Evolutionary conservation across 1,140 invertebrate genomes (phyloP), one percentile per base, ranked within the genome.

Genomic region (Drosophila repletoides): DNA sequence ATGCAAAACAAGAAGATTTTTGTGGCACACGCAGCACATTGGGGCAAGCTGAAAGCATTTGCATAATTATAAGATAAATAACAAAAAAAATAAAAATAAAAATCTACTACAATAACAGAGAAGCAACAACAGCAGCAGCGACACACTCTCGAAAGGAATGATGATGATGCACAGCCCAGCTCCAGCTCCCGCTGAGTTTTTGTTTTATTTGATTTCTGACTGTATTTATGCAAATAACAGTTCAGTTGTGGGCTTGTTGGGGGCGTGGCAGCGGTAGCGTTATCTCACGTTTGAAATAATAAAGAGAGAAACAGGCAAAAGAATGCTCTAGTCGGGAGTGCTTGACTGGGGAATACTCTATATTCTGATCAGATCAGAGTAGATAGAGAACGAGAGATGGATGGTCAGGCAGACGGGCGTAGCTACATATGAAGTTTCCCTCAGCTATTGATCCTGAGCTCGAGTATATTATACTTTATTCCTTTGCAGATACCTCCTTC

Each of bases 61-160:
- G 45, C 79, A 84, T 84, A 84, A 84, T 84, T 84, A 84, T 72
- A 84, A 86, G 79, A 86, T 84, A 84, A 84, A 84, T 86, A 79
- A 84, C 64, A 66, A 86, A n/a, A n/a, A n/a, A n/a, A n/a, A n/a
- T n/a, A n/a, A n/a, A n/a, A n/a, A n/a, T n/a, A n/a, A n/a, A 77
- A 79, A 72, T 67, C 61, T 67, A 53, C 80, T 79, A 76, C 66
- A 86, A 75, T 67, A 86, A 84, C 74, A 79, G 26, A 45, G 38
- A n/a, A n/a, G n/a, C n/a, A n/a, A n/a, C 5, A 24, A 15, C 17
- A 6, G 15, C 12, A 14, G 33, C 14, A 14, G n/a, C n/a, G n/a
- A n/a, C n/a, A n/a, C n/a, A n/a, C n/a, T n/a, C n/a, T n/a, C n/a
- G n/a, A 19, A 7, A 26, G 14, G 6, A 49, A 45, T 58, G 52